phyloP scores from a whole-genome alignment of 2,888 invertebrate genomes.

The Leucozona laternaria region DNA sequence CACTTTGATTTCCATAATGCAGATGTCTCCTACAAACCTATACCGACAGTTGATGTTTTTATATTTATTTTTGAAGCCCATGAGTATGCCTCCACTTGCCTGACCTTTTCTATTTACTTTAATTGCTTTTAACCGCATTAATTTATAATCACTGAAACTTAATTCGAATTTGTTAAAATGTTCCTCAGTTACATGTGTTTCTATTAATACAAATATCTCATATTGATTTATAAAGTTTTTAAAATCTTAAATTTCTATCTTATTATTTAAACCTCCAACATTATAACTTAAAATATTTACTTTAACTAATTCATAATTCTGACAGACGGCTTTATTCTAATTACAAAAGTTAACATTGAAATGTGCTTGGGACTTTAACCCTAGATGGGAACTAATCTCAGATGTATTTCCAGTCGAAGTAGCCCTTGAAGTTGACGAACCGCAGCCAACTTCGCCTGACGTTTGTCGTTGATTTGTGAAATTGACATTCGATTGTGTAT shows the following conservation, averaged over 20 bases:
- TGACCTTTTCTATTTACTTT: background rate
- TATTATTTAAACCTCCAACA: background rate
- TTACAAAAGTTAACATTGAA: background rate
- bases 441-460: background rate
- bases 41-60: background rate
- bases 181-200: background rate
- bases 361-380: background rate
- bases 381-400: background rate
- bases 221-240: background rate
- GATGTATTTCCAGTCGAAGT: background rate
- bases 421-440: background rate
- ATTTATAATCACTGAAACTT: background rate
- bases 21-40: background rate
- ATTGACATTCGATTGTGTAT: background rate
- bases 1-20: conserved; percentile 3
- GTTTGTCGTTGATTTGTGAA: background rate
- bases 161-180: background rate
- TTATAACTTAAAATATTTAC: no score
- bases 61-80: background rate
- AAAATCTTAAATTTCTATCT: background rate
- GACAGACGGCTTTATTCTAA: no score
- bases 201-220: background rate
- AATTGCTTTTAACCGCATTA: background rate
- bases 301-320: no score
- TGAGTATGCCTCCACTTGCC: background rate